Percentiles rank a stretch among this genome's conserved stretches.
phyloP scores from a whole-genome alignment of 1,140 invertebrate genomes.

The Drosophila neocordata region DNA sequence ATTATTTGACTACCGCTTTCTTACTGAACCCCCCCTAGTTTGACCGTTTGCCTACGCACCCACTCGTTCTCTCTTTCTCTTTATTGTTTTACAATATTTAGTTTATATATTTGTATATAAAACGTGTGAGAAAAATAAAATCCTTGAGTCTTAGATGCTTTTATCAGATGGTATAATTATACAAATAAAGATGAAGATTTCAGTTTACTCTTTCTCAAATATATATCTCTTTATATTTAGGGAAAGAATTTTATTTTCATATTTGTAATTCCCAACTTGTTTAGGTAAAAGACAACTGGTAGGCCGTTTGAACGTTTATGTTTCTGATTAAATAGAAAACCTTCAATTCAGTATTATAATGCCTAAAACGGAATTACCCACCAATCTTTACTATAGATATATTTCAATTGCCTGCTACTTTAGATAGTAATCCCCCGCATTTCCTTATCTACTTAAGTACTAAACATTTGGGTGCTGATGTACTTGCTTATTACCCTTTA shows the following conservation, averaged over 20 bases:
- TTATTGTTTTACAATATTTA: constrained; percentile 35
- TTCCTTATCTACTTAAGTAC: neutral
- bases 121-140: neutral
- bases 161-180: neutral
- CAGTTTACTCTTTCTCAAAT: too few species aligned
- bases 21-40: constrained; percentile 1
- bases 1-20: constrained; percentile 47
- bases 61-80: neutral
- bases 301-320: too few species aligned
- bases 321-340: too few species aligned
- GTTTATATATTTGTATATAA: neutral
- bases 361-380: too few species aligned
- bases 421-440: neutral
- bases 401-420: constrained; percentile 10
- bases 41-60: too few species aligned
- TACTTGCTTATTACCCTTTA: constrained; percentile 7
- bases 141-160: neutral
- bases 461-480: neutral
- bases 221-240: too few species aligned
- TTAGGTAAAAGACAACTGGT: too few species aligned
- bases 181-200: neutral
- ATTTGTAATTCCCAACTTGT: too few species aligned
- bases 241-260: too few species aligned
- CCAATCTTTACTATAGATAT: too few species aligned
- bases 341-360: too few species aligned